These are phyloP conservation scores for Drosophila cognata DNA, from an alignment of 2,888 invertebrate genomes.

Conservation along the genomic window DNA sequence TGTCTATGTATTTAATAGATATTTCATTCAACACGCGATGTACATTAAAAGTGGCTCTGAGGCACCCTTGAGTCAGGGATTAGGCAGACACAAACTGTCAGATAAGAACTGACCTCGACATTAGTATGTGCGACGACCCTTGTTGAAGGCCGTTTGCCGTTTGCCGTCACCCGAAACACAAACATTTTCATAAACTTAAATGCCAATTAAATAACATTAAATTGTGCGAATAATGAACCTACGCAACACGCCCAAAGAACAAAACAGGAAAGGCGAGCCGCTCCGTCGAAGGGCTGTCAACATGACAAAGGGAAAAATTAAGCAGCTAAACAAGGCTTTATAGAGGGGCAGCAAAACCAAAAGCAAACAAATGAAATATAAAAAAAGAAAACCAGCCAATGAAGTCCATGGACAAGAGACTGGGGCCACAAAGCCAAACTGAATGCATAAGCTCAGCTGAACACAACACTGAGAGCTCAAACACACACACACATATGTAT, in stretches of 20 bases:
- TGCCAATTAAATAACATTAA: conserved; percentile 80
- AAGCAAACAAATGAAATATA: conserved; percentile 64
- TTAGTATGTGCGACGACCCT: conserved; percentile 33
- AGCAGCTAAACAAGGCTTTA: conserved; percentile 77
- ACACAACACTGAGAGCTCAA: conserved; percentile 57
- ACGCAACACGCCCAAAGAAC: conserved; percentile 17
- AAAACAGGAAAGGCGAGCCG: conserved; percentile 8
- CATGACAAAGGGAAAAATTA: conserved; percentile 79
- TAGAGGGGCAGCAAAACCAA: conserved; percentile 46
- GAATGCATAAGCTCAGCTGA: conserved; percentile 72
- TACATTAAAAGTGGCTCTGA: neutral
- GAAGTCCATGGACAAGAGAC: conserved; percentile 26
- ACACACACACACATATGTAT: neutral
- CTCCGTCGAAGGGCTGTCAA: conserved; percentile 73
- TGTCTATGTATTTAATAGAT: neutral
- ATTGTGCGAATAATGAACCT: conserved; percentile 74
- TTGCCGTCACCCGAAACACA: conserved; percentile 42
- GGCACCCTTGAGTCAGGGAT: conserved; percentile 22
- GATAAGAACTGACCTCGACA: conserved; percentile 55
- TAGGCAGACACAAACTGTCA: conserved; percentile 6
- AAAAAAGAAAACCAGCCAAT: conserved; percentile 33
- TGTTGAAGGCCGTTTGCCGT: conserved; percentile 17
- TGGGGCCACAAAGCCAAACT: conserved; percentile 34
- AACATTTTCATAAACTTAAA: conserved; percentile 76
- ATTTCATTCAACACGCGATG: conserved; percentile 10